phyloP scores from a whole-genome alignment of 2,113 vertebrate genomes.

The Microtus pennsylvanicus region DNA sequence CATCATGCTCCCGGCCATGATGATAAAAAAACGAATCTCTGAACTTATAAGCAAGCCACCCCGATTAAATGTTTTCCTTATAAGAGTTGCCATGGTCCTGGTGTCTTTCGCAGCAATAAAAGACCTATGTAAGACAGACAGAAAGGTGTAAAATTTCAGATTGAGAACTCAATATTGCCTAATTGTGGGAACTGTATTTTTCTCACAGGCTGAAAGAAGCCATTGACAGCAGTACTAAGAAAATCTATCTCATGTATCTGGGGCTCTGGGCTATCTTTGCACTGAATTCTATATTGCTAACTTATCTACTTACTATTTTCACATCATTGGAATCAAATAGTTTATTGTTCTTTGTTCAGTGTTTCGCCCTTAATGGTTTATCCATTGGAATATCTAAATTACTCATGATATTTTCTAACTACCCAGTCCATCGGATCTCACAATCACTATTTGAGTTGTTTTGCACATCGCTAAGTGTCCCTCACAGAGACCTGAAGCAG shows the following conservation, averaged over 20 bases:
- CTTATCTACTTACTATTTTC: slow-evolving; percentile 41
- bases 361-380: background rate
- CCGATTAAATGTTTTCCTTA: background rate
- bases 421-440: background rate
- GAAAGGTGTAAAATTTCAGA: background rate
- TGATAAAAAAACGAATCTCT: background rate
- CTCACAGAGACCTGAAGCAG: background rate
- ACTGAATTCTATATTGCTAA: background rate
- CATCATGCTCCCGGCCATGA: background rate
- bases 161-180: background rate
- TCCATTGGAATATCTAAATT: background rate
- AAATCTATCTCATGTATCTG: background rate
- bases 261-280: background rate
- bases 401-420: background rate
- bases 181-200: background rate
- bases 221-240: background rate
- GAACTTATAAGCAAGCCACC: background rate
- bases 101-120: background rate
- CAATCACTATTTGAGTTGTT: background rate
- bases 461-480: background rate
- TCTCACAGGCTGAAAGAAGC: background rate
- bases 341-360: background rate
- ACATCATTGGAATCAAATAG: background rate
- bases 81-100: background rate
- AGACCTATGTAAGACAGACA: background rate